Conservation (phyloP, 2,797 vertebrate species). For the Sciaenops ocellatus region DNA sequence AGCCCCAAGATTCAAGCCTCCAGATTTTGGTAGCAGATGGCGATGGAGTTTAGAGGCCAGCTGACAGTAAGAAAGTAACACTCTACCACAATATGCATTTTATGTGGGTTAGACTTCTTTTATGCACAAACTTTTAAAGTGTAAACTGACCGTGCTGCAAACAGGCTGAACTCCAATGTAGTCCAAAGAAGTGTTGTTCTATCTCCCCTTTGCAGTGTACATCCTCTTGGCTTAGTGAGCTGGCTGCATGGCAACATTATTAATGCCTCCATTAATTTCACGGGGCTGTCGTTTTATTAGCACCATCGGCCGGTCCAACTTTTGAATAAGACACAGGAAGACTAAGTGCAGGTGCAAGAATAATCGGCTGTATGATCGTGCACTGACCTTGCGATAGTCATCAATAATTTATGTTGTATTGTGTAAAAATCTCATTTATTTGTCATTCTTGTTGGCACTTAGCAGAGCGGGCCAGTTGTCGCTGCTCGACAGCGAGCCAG, state of each 20-base stretch:
- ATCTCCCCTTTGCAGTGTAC: background rate
- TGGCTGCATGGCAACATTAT: constrained; percentile 38
- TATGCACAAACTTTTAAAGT: background rate
- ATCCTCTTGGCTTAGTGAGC: constrained; percentile 4
- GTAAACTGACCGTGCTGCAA: no score
- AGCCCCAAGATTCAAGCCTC: constrained; percentile 10
- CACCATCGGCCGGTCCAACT: constrained; percentile 18
- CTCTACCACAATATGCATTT: background rate
- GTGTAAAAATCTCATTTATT: constrained; percentile 70
- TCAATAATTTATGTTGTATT: constrained; percentile 60
- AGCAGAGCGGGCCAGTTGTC: constrained; percentile 45
- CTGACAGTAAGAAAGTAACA: background rate
- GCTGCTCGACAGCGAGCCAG: constrained; percentile 16
- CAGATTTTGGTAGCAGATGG: constrained; percentile 36
- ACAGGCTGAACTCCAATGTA: background rate
- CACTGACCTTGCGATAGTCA: constrained; percentile 37
- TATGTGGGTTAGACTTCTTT: background rate
- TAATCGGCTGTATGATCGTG: constrained; percentile 43
- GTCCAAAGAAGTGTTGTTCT: constrained; percentile 1
- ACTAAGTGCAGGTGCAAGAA: constrained; percentile 49
- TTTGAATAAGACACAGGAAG: constrained; percentile 36
- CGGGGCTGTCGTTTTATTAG: constrained; percentile 50
- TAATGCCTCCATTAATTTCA: constrained; percentile 56
- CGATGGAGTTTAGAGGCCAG: constrained; percentile 14
- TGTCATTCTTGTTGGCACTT: constrained; percentile 66